Percentiles rank a stretch among this genome's conserved stretches.
These are phyloP conservation scores for Paraescarpia echinospica DNA, from an alignment of 1,140 invertebrate species.

Conservation along the genomic window DNA sequence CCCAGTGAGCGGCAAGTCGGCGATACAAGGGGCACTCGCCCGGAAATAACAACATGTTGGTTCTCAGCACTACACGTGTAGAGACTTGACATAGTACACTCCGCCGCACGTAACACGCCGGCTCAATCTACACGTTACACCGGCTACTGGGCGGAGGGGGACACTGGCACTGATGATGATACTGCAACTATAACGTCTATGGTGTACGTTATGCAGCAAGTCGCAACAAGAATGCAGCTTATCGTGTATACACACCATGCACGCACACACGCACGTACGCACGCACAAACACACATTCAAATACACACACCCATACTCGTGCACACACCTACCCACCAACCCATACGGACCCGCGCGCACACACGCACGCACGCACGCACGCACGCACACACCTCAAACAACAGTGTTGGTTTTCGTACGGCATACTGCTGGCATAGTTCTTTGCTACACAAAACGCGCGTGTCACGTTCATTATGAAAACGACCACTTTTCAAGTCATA, in stretches of 20 bases:
- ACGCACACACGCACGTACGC: background rate
- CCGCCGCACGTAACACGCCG: too few species aligned
- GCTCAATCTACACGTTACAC: too few species aligned
- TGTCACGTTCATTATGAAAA: background rate
- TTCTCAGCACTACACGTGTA: background rate
- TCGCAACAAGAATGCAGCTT: too few species aligned
- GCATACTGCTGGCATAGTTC: background rate
- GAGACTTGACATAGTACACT: background rate
- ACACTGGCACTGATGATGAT: too few species aligned
- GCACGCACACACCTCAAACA: background rate
- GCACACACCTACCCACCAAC: background rate
- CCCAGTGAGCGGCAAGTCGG: background rate
- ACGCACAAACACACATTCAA: background rate
- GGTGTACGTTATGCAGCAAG: background rate
- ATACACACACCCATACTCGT: background rate
- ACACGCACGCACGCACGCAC: background rate
- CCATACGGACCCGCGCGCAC: background rate
- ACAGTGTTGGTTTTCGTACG: background rate
- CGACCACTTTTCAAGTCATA: background rate
- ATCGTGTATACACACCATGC: background rate
- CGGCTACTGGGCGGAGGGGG: too few species aligned
- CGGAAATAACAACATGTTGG: background rate
- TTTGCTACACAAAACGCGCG: background rate
- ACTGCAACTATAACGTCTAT: background rate
- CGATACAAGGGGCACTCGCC: background rate